A percentile compares a stretch with the other conserved stretches of the same genome.
phyloP scores from a whole-genome alignment of 2,797 vertebrate genomes.

The Pachyuromys duprasi region DNA sequence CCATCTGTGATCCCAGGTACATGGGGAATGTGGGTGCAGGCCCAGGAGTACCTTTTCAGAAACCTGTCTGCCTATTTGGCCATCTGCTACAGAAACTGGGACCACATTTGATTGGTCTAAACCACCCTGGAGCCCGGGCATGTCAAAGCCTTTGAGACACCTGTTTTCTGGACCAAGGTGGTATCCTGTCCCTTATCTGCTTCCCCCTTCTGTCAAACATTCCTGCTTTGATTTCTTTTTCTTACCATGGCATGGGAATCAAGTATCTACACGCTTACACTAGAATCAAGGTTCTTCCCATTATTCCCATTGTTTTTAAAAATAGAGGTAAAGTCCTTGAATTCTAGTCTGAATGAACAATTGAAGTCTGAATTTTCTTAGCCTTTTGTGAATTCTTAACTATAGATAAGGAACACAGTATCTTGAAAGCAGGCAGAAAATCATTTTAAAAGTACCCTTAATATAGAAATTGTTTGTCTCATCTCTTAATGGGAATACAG shows the following conservation, averaged over 20 bases:
- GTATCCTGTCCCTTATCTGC: not conserved
- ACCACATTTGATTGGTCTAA: not conserved
- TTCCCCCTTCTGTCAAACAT: not conserved
- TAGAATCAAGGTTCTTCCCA: not conserved
- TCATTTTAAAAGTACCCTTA: constrained; percentile 27
- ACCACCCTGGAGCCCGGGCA: too few relatives aligned
- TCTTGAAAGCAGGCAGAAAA: constrained; percentile 26
- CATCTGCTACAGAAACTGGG: not conserved
- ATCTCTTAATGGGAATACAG: constrained; percentile 24
- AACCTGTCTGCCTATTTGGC: constrained; percentile 11
- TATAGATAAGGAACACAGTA: not conserved
- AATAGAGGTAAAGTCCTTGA: constrained; percentile 1
- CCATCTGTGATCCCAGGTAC: constrained; percentile 63
- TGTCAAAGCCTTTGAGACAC: not conserved
- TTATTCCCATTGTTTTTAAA: not conserved
- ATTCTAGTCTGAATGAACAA: not conserved
- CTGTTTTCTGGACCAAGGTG: not conserved
- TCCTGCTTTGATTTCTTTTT: not conserved
- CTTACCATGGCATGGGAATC: not conserved
- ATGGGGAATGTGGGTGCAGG: not conserved
- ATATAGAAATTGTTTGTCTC: constrained; percentile 34
- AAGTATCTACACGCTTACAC: not conserved
- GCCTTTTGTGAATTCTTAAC: not conserved
- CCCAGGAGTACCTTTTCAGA: not conserved
- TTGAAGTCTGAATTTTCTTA: not conserved